phyloP scores from a whole-genome alignment of 2,113 vertebrate species.

The Uria lomvia region DNA sequence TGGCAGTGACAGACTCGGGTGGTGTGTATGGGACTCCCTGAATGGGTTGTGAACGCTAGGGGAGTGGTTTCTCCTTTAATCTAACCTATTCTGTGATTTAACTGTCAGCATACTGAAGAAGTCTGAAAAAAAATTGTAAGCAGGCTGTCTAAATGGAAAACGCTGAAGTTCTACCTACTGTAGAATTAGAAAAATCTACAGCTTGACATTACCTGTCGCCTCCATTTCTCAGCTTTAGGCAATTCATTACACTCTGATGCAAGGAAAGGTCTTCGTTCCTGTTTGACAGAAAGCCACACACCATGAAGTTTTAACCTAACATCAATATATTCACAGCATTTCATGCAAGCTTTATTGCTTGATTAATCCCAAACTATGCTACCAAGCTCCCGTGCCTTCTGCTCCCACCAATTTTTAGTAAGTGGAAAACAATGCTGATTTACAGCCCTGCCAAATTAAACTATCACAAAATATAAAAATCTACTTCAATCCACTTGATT shows the following conservation, averaged over 20 bases:
- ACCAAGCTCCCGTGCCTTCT: not conserved
- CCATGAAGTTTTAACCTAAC: not conserved
- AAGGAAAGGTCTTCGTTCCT: conserved; percentile 95
- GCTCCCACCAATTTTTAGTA: not conserved
- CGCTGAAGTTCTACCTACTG: not conserved
- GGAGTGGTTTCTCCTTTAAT: not conserved
- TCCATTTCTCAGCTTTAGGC: conserved; percentile 97
- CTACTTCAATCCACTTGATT: not conserved
- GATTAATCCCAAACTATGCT: not conserved
- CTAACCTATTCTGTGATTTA: not conserved
- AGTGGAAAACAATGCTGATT: not conserved
- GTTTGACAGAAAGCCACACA: not conserved
- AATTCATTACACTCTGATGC: conserved; percentile 93
- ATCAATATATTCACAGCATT: not conserved
- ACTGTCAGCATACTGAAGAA: not conserved
- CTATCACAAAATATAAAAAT: not conserved
- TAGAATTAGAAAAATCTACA: rapidly evolving
- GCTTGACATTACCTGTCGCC: conserved; percentile 82
- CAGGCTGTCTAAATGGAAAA: not conserved
- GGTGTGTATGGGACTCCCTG: not conserved
- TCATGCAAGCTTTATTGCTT: not conserved
- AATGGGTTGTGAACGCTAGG: not conserved
- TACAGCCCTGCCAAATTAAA: not conserved
- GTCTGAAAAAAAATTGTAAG: not conserved
- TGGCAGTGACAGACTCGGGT: not conserved